phyloP scores from a whole-genome alignment of 2,113 vertebrate species.

The Archilochus colubris region DNA sequence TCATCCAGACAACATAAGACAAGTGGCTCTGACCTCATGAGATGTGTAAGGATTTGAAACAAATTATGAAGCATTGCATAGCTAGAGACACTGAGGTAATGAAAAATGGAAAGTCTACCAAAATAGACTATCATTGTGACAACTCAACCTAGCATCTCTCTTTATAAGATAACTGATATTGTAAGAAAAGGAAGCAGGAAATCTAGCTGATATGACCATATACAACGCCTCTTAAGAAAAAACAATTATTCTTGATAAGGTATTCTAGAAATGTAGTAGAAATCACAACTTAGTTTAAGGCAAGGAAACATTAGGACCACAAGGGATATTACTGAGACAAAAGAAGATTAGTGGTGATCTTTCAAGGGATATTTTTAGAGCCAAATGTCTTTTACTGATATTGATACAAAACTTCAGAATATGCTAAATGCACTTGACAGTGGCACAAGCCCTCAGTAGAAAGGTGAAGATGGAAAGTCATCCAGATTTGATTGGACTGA shows the following conservation, averaged over 20 bases:
- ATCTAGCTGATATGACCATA: not conserved
- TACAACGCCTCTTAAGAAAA: not conserved
- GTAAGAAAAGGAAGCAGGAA: not conserved
- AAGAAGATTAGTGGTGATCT: no score
- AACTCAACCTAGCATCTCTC: not conserved
- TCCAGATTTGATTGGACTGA: no score
- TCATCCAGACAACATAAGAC: not conserved
- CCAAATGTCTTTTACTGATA: no score
- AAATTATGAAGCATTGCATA: not conserved
- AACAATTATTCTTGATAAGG: not conserved
- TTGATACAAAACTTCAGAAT: no score
- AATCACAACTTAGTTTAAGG: no score
- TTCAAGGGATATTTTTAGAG: no score
- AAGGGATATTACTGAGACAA: no score
- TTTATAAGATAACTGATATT: not conserved
- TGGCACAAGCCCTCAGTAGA: no score
- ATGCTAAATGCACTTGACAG: no score
- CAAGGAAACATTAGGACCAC: no score
- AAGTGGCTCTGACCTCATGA: not conserved
- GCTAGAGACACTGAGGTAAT: not conserved
- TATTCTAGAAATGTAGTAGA: not conserved
- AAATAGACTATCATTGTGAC: not conserved
- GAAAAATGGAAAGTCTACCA: not conserved
- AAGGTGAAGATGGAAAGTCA: no score
- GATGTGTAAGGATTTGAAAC: not conserved